Evolutionary conservation across 64 coral and sea anemone species (phyloP).

Genomic region (Montipora cactus): DNA sequence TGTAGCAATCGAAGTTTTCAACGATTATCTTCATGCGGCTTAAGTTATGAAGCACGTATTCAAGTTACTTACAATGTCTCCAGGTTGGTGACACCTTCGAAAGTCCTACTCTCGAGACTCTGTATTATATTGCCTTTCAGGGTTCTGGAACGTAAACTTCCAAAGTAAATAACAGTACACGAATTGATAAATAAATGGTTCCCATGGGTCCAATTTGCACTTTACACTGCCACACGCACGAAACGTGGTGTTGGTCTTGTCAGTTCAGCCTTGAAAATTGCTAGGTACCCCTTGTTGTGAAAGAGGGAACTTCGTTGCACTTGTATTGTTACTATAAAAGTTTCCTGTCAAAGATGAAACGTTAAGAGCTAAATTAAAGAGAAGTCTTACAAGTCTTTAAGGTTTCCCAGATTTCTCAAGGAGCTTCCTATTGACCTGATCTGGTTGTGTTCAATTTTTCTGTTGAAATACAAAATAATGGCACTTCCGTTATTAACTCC

Average conservation of each 20-base stretch:
- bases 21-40: neutral
- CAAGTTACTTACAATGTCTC: conserved; percentile 77
- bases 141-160: conserved; percentile 54
- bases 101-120: conserved; percentile 55
- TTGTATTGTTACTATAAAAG: no score
- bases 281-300: no score
- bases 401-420: conserved; percentile 34
- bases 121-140: conserved; percentile 82
- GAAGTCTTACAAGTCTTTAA: conserved; percentile 73
- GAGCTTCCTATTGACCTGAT: conserved; percentile 50
- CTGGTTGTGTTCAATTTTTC: conserved; percentile 62
- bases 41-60: neutral
- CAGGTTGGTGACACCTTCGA: conserved; percentile 66
- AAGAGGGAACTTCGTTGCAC: no score
- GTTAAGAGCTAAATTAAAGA: no score
- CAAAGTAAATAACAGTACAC: neutral
- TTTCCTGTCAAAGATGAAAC: no score
- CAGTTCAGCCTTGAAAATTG: no score
- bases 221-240: no score
- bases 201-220: no score
- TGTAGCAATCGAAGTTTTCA: no score
- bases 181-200: no score
- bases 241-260: no score
- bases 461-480: conserved; percentile 21
- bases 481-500: no score